Conservation (phyloP, 2,888 invertebrate genomes). For the Eurytoma adleriae region DNA sequence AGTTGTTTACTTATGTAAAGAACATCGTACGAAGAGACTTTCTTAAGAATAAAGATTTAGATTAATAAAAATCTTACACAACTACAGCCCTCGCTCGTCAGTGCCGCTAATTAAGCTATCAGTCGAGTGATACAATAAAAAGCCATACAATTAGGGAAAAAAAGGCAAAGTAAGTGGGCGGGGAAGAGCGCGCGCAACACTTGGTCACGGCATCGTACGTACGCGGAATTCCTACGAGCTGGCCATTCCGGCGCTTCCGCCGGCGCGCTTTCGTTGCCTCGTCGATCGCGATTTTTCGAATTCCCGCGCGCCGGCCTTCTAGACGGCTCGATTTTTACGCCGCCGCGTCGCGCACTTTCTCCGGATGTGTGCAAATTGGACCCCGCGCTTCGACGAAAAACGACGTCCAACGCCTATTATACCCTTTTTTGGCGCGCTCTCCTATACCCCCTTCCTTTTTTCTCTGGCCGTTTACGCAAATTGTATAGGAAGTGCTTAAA, state of each 20-base stretch:
- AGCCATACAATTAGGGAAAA: neutral
- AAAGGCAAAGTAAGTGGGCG: neutral
- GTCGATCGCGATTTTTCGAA: conserved; percentile 16
- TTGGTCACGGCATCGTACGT: conserved; percentile 37
- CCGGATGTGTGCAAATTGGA: conserved; percentile 25
- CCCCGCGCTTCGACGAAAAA: neutral
- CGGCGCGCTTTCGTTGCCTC: conserved; percentile 25
- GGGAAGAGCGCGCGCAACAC: conserved; percentile 17
- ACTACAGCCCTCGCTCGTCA: neutral
- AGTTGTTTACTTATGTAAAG: no score
- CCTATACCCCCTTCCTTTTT: no score
- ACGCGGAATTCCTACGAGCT: conserved; percentile 25
- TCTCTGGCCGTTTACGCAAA: no score
- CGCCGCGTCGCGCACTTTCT: conserved; percentile 7
- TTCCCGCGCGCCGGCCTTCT: neutral
- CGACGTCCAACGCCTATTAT: neutral
- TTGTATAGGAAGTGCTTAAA: no score
- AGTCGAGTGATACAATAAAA: neutral
- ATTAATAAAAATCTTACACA: conserved; percentile 13
- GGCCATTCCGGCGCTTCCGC: conserved; percentile 16
- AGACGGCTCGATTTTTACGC: neutral
- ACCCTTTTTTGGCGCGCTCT: no score
- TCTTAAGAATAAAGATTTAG: no score
- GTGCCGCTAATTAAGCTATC: conserved; percentile 20
- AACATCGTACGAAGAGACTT: no score